Evolutionary conservation across 2,797 vertebrate species (phyloP), one percentile per base, ranked within the genome.

Genomic region (Chiloscyllium punctatum): DNA sequence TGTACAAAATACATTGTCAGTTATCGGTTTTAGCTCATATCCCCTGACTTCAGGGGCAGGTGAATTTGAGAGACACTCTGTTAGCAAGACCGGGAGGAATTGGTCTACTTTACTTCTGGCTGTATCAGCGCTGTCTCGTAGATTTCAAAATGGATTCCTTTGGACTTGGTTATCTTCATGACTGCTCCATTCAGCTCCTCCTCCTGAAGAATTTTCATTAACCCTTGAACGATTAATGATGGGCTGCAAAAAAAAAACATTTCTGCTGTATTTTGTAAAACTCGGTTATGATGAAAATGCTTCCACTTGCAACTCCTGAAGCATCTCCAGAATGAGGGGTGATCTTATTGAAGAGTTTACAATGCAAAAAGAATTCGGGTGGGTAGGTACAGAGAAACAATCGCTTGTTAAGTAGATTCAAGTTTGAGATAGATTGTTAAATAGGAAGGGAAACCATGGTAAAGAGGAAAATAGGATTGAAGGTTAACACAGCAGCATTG

Each of bases 141-240:
- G 42, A 33, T 51, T 30, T 95, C 94, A 74, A 95, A 95, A 48
- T 95, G 94, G 69, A 95, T 95, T 11, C 94, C 94, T 48, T 53
- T 51, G 9, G 94, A 33, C 48, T 74, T 77, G 15, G 94, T 95
- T 95, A 95, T 95, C 42, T 72, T 95, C 94, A 95, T 95, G 21
- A 95, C 94, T 21, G 94, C 94, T 3, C 94, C 94, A 4, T 95
- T 95, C 94, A 95, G 6, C 7, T 95, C 94, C 21, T 95, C 94
- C 30, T 95, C 94, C n/a, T 77, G 42, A 53, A 95, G 27, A n/a
- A 95, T 95, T 77, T 77, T 53, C 94, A 74, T 53, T 48, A 95
- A 30, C 33, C 94, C 94, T 71, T 95, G 71, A 53, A 72, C 72
- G 6, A 95, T 95, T 57, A 95, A 1, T 0, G 94, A 33, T 9